These are phyloP conservation scores for Chionodraco myersi DNA, from an alignment of 2,113 vertebrate genomes.

Conservation along the genomic window DNA sequence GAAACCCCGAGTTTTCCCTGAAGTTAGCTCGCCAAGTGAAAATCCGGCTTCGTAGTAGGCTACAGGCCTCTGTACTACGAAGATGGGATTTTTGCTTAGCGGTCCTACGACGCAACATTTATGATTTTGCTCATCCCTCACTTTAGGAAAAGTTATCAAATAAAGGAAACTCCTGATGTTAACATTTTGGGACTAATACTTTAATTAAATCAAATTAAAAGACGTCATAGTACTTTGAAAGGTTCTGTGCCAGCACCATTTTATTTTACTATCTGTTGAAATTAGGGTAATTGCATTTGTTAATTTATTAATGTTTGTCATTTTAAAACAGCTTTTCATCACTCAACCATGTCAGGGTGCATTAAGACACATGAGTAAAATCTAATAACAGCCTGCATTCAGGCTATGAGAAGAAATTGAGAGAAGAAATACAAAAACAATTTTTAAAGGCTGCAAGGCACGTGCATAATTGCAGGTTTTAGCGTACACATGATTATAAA, in stretches of 20 bases:
- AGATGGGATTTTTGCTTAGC: too few relatives aligned
- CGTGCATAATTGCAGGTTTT: not conserved
- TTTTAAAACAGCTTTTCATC: slow-evolving; percentile 24
- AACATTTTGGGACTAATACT: not conserved
- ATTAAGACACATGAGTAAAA: slow-evolving; percentile 1
- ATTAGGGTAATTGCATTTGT: slow-evolving; percentile 18
- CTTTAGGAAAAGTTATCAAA: too few relatives aligned
- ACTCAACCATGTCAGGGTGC: not conserved
- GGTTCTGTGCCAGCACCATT: not conserved
- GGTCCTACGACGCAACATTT: too few relatives aligned
- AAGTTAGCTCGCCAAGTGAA: too few relatives aligned
- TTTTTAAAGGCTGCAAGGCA: not conserved
- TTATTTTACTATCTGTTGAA: not conserved
- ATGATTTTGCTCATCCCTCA: too few relatives aligned
- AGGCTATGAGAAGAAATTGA: not conserved
- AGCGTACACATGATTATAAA: not conserved
- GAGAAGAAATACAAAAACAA: not conserved
- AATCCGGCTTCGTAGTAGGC: too few relatives aligned
- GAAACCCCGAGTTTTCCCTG: too few relatives aligned
- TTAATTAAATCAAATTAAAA: not conserved
- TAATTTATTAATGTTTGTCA: not conserved
- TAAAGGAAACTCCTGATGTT: too few relatives aligned
- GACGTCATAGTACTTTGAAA: slow-evolving; percentile 17
- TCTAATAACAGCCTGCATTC: not conserved
- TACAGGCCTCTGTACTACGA: too few relatives aligned